Percentiles rank a stretch among this genome's conserved stretches.
Conservation (phyloP, 2,113 vertebrate species). For the Microtus pennsylvanicus region DNA sequence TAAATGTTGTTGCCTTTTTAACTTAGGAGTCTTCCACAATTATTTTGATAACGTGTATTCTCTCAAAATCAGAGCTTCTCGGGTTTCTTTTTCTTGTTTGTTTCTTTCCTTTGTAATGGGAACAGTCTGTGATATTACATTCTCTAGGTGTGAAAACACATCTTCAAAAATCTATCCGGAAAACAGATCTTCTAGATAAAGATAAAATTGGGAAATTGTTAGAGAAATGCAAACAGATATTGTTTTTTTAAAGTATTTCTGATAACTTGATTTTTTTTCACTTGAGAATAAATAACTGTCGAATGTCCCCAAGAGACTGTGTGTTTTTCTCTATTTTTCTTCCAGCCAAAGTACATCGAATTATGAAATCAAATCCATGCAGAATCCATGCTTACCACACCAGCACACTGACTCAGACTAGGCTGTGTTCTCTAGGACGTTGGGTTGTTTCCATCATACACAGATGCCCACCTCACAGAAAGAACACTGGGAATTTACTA, state of each 20-base stretch:
- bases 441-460: slow-evolving; percentile 21
- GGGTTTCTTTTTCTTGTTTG: slow-evolving; percentile 71
- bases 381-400: slow-evolving; percentile 37
- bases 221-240: slow-evolving; percentile 17
- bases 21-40: slow-evolving; percentile 1
- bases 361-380: slow-evolving; percentile 41
- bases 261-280: slow-evolving; percentile 27
- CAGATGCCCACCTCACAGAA: neutral
- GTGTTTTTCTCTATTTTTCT: neutral
- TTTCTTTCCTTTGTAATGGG: slow-evolving; percentile 72
- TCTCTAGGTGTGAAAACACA: slow-evolving; percentile 79
- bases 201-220: slow-evolving; percentile 74
- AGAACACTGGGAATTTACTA: neutral
- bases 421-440: neutral
- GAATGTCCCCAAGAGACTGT: neutral
- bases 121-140: slow-evolving; percentile 79
- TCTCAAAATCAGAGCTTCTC: slow-evolving; percentile 64
- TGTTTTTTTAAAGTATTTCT: slow-evolving; percentile 39
- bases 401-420: slow-evolving; percentile 20
- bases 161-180: slow-evolving; percentile 70
- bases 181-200: slow-evolving; percentile 74
- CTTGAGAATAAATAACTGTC: slow-evolving; percentile 61
- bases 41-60: slow-evolving; percentile 58
- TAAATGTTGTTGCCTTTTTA: slow-evolving; percentile 39
- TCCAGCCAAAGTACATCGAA: neutral